Evolutionary conservation across 2,797 vertebrate species (phyloP).

Genomic region (Ambastaia sidthimunki): DNA sequence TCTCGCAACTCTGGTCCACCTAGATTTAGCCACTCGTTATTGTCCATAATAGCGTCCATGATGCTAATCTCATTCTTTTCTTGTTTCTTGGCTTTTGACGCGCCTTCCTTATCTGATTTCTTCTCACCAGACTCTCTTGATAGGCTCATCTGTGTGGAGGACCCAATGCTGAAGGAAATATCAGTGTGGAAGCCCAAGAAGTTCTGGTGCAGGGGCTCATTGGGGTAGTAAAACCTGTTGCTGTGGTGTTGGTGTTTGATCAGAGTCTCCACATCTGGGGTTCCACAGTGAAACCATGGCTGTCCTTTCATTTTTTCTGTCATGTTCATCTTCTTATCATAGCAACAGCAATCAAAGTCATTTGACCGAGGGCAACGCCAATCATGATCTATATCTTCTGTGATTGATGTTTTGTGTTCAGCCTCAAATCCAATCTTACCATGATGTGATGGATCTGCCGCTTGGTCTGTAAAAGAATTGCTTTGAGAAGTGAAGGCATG

Average conservation of each 20-base stretch:
- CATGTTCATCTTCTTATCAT: conserved; percentile 12
- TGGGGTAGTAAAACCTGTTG: conserved; percentile 31
- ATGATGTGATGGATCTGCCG: neutral
- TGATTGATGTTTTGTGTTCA: neutral
- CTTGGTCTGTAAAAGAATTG: neutral
- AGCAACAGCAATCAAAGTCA: conserved; percentile 31
- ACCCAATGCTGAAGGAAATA: conserved; percentile 38
- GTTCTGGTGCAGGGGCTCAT: conserved; percentile 16
- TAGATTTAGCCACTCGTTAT: conserved; percentile 77
- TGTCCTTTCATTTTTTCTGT: neutral
- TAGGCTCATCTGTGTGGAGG: conserved; percentile 36
- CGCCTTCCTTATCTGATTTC: neutral
- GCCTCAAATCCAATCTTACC: neutral
- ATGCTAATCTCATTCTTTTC: conserved; percentile 79
- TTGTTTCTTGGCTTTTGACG: conserved; percentile 4
- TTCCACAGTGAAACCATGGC: conserved; percentile 12
- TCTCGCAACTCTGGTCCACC: conserved; percentile 50
- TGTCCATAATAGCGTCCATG: conserved; percentile 83
- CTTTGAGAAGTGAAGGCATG: conserved; percentile 30
- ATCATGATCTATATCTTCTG: neutral
- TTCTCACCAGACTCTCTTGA: neutral
- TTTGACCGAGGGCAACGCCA: conserved; percentile 8
- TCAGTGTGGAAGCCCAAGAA: conserved; percentile 50
- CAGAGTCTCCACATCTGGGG: conserved; percentile 17
- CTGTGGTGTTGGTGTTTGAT: conserved; percentile 10